Evolutionary conservation across 1,140 invertebrate genomes (phyloP).

Genomic region (Zaprionus ornatus): DNA sequence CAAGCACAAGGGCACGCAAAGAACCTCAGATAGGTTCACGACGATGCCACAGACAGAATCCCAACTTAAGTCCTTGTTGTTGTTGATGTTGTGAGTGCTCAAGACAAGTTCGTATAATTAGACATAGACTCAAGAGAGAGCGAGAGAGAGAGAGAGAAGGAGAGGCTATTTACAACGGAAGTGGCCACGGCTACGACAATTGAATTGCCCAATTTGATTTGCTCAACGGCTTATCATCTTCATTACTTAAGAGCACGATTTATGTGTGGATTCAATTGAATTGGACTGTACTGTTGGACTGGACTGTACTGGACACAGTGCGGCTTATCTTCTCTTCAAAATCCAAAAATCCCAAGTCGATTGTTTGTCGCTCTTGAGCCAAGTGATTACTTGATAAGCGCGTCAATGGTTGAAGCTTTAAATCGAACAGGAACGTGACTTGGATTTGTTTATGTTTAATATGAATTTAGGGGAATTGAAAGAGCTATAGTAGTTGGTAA

Average conservation of each 20-base stretch:
- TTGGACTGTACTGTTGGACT: background rate
- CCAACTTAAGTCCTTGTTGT: background rate
- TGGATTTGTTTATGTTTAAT: background rate
- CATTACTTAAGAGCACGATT: constrained; percentile 2
- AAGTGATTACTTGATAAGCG: background rate
- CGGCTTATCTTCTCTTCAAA: background rate
- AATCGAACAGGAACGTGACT: background rate
- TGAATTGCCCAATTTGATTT: constrained; percentile 5
- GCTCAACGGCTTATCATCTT: constrained; percentile 4
- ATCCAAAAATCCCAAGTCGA: background rate
- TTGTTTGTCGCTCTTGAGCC: background rate
- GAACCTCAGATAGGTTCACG: background rate
- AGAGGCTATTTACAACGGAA: background rate
- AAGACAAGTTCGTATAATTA: background rate
- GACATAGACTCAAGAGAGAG: background rate
- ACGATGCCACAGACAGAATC: background rate
- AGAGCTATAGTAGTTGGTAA: background rate
- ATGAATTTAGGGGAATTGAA: background rate
- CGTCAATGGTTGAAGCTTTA: background rate
- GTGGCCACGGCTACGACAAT: background rate
- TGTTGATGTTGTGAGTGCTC: background rate
- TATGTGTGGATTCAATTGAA: background rate
- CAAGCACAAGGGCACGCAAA: background rate
- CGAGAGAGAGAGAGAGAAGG: background rate
- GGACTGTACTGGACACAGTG: background rate